Base-by-base conservation (phyloP, 2,888 invertebrate species). In the Drosophila antonietae region DNA sequence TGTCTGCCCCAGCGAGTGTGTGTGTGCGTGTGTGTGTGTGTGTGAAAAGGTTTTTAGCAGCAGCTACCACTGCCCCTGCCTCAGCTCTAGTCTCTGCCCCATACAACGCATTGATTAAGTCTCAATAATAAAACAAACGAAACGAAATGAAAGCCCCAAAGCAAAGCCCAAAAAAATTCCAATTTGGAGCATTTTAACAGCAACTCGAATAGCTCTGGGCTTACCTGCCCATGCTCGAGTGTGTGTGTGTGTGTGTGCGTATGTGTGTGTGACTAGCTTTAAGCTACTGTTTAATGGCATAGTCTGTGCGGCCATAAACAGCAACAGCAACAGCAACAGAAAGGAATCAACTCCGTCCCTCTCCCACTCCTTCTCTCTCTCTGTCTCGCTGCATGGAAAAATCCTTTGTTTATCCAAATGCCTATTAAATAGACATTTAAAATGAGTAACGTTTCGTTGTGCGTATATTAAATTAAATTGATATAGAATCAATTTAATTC, bases 51-150 rank as follows among this genome's bases (percentile, higher is more conserved):
- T 67, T 71, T 68, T 72, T 12, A 59, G 64, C 59, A 23, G 37
- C 12, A 35, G 51, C 14, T 39, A 10, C 44, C 31, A 37, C n/a
- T 8, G 15, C 56, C 28, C 41, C 28, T 28, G 28, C 28, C 6
- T 6, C 28, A 4, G 37, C 12, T 2, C 37, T 37, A 37, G 37
- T 4, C 43, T 7, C 10, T 18, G 28, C 15, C 59, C n/a, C 46
- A 35, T 8, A 18, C 59, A 46, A 60, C 51, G 64, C 76, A 81
- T 80, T 82, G 81, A 81, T 81, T 81, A 81, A 82, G 79, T 74
- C 82, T 79, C 74, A 73, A 81, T 79, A 82, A 81, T 79, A 82
- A 82, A 82, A 81, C 82, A 81, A 81, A 81, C 73, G 80, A 73
- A 78, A 41, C 51, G 55, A 75, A 75, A 73, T 68, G 57, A 73